These are phyloP conservation scores for Rhabdomys pumilio DNA, from an alignment of 2,797 vertebrate genomes.

Conservation along the genomic window DNA sequence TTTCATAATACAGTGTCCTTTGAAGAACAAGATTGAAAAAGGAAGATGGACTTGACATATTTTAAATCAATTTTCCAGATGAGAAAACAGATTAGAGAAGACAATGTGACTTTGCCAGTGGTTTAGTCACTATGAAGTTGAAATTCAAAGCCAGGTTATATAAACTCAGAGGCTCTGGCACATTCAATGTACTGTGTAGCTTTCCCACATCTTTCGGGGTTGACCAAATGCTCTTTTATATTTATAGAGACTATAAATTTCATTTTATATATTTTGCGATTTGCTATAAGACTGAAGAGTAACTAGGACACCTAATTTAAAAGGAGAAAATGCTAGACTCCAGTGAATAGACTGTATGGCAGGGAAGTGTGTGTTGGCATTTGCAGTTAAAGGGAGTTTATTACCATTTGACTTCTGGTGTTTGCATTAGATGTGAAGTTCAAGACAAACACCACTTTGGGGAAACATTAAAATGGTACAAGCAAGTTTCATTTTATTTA, in stretches of 20 bases:
- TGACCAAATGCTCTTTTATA: conserved; percentile 74
- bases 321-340: conserved; percentile 41
- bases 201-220: conserved; percentile 26
- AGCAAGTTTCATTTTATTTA: conserved; percentile 76
- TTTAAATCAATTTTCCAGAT: conserved; percentile 30
- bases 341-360: conserved; percentile 13
- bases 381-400: conserved; percentile 67
- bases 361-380: conserved; percentile 32
- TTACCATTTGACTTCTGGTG: conserved; percentile 76
- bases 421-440: conserved; percentile 78
- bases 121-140: not conserved
- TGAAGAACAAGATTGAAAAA: not conserved
- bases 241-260: conserved; percentile 71
- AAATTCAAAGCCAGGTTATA: not conserved
- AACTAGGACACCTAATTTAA: conserved; percentile 73
- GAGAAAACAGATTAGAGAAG: conserved; percentile 44
- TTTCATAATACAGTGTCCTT: not conserved
- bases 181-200: not conserved
- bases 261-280: conserved; percentile 74
- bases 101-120: not conserved
- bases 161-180: conserved; percentile 3
- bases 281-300: conserved; percentile 59
- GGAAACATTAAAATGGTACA: conserved; percentile 77
- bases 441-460: conserved; percentile 74
- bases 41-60: not conserved